phyloP scores from a whole-genome alignment of 2,888 invertebrate species.

The Netelia virgata region DNA sequence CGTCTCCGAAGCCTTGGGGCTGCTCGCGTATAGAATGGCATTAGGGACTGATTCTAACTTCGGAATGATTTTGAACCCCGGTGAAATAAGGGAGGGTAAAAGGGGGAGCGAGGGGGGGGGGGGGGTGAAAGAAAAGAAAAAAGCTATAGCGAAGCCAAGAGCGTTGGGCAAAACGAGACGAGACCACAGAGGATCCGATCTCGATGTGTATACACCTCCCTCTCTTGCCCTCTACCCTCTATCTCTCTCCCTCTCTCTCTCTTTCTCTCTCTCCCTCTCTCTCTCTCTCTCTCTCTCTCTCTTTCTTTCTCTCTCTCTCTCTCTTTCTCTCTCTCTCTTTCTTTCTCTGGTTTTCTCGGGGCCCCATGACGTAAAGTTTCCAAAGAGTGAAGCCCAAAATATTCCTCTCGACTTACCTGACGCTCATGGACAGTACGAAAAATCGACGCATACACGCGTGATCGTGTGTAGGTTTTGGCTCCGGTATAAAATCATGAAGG shows the following conservation, averaged over 20 bases:
- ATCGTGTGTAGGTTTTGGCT: conserved; percentile 52
- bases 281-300: conserved; percentile 25
- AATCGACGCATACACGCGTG: conserved; percentile 41
- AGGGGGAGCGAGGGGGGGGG: conserved; percentile 30
- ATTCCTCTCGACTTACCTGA: conserved; percentile 68
- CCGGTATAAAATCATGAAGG: conserved; percentile 63
- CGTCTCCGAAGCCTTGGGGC: conserved; percentile 67
- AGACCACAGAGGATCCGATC: conserved; percentile 54
- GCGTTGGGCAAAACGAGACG: conserved; percentile 44
- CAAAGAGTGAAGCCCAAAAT: conserved; percentile 48
- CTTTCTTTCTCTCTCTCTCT: conserved; percentile 11
- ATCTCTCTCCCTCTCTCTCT: too few species aligned
- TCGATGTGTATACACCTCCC: conserved; percentile 42
- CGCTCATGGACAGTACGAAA: conserved; percentile 41
- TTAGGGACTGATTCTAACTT: conserved; percentile 79
- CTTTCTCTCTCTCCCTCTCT: too few species aligned
- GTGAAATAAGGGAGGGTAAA: conserved; percentile 32
- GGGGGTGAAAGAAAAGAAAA: conserved; percentile 32
- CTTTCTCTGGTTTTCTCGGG: conserved; percentile 26
- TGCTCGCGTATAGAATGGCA: conserved; percentile 71
- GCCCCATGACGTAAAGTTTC: conserved; percentile 36
- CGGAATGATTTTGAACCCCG: conserved; percentile 74
- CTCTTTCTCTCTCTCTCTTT: conserved; percentile 29
- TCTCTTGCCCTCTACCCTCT: neutral
- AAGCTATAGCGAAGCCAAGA: conserved; percentile 28